Percentiles rank a stretch among this genome's conserved stretches.
Evolutionary conservation across 2,113 vertebrate species (phyloP).

Genomic region (Neomonachus schauinslandi): DNA sequence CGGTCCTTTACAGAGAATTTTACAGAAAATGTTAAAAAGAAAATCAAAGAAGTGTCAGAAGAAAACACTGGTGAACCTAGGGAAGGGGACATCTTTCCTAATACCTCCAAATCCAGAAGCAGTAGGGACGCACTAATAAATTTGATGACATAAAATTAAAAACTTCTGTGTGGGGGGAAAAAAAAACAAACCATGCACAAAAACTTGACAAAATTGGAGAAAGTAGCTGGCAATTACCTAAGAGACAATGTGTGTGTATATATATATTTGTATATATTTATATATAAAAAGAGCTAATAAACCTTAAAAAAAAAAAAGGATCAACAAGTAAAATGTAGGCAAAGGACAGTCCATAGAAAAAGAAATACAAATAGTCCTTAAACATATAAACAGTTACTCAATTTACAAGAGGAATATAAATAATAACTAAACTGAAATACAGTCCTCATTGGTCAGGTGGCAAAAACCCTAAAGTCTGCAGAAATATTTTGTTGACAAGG

Average conservation of each 20-base stretch:
- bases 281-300: not conserved
- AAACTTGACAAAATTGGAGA: not conserved
- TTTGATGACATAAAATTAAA: not conserved
- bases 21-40: not conserved
- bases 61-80: not conserved
- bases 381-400: not conserved
- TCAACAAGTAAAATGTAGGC: not conserved
- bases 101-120: not conserved
- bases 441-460: constrained; percentile 31
- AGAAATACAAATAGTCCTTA: constrained; percentile 18
- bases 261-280: no score
- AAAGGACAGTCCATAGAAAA: constrained; percentile 6
- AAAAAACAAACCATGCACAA: not conserved
- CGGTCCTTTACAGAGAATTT: not conserved
- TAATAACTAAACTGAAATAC: constrained; percentile 19
- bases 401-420: constrained; percentile 46
- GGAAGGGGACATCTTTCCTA: not conserved
- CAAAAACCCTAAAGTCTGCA: constrained; percentile 28
- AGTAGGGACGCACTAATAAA: not conserved
- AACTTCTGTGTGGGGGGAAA: not conserved
- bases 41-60: not conserved
- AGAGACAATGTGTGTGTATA: not conserved
- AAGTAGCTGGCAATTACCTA: not conserved
- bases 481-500: not conserved
- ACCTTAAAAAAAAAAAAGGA: not conserved